These are phyloP conservation scores for Calyptommatus sinebrachiatus DNA, from an alignment of 2,113 vertebrate species.

Conservation along the genomic window DNA sequence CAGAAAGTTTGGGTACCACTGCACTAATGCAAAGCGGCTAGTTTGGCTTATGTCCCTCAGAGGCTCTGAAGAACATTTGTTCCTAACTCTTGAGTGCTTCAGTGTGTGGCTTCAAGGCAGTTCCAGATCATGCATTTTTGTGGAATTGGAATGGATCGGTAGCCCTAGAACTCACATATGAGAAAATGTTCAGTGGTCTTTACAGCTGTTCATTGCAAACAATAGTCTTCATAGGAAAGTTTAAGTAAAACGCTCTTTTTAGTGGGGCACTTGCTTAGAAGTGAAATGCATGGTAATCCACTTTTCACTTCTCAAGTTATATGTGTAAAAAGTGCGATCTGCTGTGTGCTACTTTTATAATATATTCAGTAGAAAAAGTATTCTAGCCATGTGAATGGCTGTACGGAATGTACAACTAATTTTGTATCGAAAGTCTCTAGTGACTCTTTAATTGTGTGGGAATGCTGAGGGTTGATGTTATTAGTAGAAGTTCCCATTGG, in stretches of 20 bases:
- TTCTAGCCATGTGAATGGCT: conserved; percentile 37
- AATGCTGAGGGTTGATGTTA: conserved; percentile 31
- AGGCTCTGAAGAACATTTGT: too few species aligned
- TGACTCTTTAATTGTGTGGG: conserved; percentile 44
- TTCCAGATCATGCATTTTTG: too few species aligned
- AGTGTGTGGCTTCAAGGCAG: too few species aligned
- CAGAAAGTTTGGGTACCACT: too few species aligned
- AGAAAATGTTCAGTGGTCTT: neutral
- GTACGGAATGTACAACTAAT: conserved; percentile 29
- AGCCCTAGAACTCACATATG: neutral
- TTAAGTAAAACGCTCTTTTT: neutral
- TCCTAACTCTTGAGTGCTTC: too few species aligned
- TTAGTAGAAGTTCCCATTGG: conserved; percentile 14
- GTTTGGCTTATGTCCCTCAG: too few species aligned
- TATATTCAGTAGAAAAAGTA: conserved; percentile 11
- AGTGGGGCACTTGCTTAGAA: neutral
- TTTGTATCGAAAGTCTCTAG: conserved; percentile 18
- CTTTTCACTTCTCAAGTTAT: conserved; percentile 3
- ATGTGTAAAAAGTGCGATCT: neutral
- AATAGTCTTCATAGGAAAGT: neutral
- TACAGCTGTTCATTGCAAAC: neutral
- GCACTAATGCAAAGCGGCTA: too few species aligned
- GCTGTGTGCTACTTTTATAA: neutral
- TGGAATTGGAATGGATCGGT: neutral
- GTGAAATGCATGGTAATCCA: neutral